These are phyloP conservation scores for Nemopilema nomurai DNA, from an alignment of 30 jellyfish, hydroid and myxozoan species.

Conservation along the genomic window DNA sequence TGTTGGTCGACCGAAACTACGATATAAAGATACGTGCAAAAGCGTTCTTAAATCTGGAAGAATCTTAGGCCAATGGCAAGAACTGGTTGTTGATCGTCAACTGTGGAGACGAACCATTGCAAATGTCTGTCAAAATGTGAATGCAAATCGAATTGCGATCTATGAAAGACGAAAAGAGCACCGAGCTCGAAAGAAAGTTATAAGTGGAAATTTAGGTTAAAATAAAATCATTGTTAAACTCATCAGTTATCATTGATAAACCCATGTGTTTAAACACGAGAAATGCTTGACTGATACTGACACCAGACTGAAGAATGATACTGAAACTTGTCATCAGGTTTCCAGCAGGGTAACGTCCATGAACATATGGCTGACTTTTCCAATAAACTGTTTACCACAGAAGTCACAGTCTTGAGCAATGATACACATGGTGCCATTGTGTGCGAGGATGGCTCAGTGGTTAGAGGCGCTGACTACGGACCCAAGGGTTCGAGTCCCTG, in stretches of 20 bases:
- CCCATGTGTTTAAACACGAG: background rate
- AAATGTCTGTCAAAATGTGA: slow-evolving; percentile 2
- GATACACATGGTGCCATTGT: background rate
- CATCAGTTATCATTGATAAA: background rate
- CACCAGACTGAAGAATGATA: background rate
- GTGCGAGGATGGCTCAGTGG: no score
- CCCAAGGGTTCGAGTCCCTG: no score
- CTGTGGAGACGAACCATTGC: background rate
- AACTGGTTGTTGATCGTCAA: background rate
- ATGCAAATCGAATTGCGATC: background rate
- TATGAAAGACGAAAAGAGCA: slow-evolving; percentile 5
- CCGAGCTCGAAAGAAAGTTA: background rate
- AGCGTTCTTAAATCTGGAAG: slow-evolving; percentile 1
- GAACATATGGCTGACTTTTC: background rate
- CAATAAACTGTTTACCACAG: background rate
- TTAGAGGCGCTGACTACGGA: no score
- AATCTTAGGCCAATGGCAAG: background rate
- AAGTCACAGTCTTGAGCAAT: background rate
- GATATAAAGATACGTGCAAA: slow-evolving; percentile 18
- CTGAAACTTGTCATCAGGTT: background rate
- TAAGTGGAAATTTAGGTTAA: background rate
- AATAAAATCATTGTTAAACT: no score
- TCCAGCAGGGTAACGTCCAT: background rate
- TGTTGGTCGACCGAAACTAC: slow-evolving; percentile 26
- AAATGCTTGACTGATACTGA: background rate